phyloP scores from a whole-genome alignment of 2,113 vertebrate genomes.

The Gallinago jamesoni region DNA sequence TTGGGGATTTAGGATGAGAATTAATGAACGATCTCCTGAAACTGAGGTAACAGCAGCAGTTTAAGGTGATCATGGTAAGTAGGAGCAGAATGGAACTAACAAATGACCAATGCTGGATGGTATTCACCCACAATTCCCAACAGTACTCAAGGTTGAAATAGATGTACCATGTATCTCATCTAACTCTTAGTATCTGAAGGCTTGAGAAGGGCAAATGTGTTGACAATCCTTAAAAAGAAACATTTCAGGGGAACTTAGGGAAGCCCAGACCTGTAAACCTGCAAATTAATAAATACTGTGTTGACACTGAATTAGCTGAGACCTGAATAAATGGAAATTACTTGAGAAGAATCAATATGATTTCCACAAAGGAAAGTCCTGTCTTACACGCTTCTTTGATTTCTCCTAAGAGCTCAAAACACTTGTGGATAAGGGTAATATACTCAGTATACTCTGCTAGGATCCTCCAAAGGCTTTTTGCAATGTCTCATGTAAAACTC shows the following conservation, averaged over 20 bases:
- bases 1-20: not conserved
- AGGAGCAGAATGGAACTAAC: not conserved
- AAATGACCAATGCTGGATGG: not conserved
- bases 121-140: not conserved
- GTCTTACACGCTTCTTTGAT: not conserved
- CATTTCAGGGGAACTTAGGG: not conserved
- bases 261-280: not conserved
- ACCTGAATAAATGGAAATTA: not conserved
- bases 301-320: not conserved
- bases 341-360: not conserved
- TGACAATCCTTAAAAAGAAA: not conserved
- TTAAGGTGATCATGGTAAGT: fast-evolving
- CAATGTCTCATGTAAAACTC: not conserved
- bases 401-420: not conserved
- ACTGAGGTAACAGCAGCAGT: not conserved
- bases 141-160: not conserved
- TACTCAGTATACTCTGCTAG: not conserved
- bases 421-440: not conserved
- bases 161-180: not conserved
- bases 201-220: not conserved
- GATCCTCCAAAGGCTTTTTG: not conserved
- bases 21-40: not conserved
- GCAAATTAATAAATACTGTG: not conserved
- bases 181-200: not conserved
- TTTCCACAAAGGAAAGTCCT: not conserved